Evolutionary conservation across 2,797 vertebrate genomes (phyloP), one percentile per base, ranked within the genome.

Genomic region (Cossypha niveicapilla): DNA sequence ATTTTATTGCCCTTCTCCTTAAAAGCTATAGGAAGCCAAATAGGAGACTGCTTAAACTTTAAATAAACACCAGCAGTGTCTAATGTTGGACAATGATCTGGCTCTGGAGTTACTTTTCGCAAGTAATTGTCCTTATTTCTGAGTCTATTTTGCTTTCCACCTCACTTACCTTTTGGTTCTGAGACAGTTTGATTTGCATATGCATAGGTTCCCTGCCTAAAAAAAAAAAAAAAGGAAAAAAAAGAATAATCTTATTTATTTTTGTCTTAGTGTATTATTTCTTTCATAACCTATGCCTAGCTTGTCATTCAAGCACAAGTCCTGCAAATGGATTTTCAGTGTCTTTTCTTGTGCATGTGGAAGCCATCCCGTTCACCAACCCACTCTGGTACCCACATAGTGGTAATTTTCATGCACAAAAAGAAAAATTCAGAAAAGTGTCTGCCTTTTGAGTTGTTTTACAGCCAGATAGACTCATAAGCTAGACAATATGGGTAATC

Each of bases 271-370:
- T 19, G 5, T 58, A 24, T 39, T 80, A 32, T 58, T 91, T 88
- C 70, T 86, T 84, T 50, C 3, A 21, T 44, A 44, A 53, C 35
- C 11, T 73, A 0, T 34, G 13, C 51, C 25, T 51, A 51, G 7
- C 27, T 84, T 2, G 13, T 67, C 56, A 15, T 57, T 54, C 6
- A 4, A 73, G 10, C 30, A 37, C 0, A 1, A 45, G 7, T 71
- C n/a, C 21, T 58, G 17, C 35, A 41, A 19, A 25, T 28, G 8
- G 3, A 0, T 72, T 78, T 60, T 25, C 48, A 24, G 0, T 44
- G 14, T 44, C 19, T 86, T 39, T 66, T 35, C 34, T 18, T 57
- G 37, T 37, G 34, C 67, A 4, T 3, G 2, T 67, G 53, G 58
- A 71, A 63, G 23, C 25, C 42, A 13, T 63, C 32, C 0, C 2